Percentiles rank a stretch among this genome's conserved stretches.
Evolutionary conservation across 1,140 invertebrate species (phyloP).

Genomic region (Eriocheir sinensis): DNA sequence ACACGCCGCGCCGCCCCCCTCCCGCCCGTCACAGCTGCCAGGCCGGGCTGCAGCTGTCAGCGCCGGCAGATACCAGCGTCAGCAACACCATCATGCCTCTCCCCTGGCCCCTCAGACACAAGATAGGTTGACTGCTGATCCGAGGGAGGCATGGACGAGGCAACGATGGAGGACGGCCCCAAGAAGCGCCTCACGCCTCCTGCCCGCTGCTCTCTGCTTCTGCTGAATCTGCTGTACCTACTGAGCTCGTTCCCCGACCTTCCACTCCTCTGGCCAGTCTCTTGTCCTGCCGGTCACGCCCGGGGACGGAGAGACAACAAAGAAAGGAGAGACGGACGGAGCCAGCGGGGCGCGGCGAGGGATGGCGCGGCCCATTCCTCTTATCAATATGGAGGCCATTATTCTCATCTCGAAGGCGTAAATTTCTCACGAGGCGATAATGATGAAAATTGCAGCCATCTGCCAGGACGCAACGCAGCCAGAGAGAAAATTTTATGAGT

Average conservation of each 20-base stretch:
- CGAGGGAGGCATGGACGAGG: not conserved
- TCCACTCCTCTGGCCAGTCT: not conserved
- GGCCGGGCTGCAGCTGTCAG: not conserved
- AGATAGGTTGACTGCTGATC: not conserved
- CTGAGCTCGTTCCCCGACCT: not conserved
- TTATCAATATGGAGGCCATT: conserved; percentile 25
- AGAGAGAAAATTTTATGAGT: not conserved
- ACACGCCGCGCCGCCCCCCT: not conserved
- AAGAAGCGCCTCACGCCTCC: no score
- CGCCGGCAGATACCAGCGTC: not conserved
- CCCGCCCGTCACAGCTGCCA: not conserved
- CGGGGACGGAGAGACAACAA: not conserved
- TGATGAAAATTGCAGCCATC: conserved; percentile 24
- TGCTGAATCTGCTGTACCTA: not conserved
- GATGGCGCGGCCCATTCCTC: not conserved
- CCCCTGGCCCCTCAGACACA: not conserved
- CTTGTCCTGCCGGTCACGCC: not conserved
- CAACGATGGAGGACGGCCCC: not conserved
- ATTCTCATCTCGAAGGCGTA: conserved; percentile 23
- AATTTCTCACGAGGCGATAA: conserved; percentile 13
- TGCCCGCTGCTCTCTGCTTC: not conserved
- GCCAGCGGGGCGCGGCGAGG: not conserved
- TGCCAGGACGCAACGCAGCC: not conserved
- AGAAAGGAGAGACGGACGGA: not conserved
- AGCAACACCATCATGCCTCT: not conserved